Percentiles rank a stretch among this genome's conserved stretches.
phyloP scores from a whole-genome alignment of 2,113 vertebrate species.

The Serinus canaria region DNA sequence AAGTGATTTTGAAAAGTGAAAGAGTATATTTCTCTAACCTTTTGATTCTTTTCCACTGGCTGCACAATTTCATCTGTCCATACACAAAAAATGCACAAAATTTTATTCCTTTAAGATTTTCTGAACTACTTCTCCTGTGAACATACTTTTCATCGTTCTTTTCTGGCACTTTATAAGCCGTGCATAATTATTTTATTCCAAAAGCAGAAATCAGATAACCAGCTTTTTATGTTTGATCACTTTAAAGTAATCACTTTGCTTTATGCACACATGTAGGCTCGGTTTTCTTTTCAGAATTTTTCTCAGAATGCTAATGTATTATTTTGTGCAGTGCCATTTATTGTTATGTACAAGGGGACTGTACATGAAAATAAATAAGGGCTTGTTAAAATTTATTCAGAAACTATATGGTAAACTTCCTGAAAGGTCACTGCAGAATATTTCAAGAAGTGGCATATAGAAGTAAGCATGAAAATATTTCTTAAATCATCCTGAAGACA shows the following conservation, averaged over 20 bases:
- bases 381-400: background rate
- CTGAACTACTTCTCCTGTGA: background rate
- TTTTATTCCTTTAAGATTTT: background rate
- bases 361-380: background rate
- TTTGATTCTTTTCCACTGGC: background rate
- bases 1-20: constrained; percentile 5
- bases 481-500: background rate
- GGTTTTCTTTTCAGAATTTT: background rate
- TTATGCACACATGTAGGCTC: background rate
- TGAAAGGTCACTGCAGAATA: background rate
- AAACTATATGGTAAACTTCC: background rate
- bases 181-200: background rate
- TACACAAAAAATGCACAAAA: background rate
- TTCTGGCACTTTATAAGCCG: background rate
- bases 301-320: background rate
- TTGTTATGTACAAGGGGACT: background rate
- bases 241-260: background rate
- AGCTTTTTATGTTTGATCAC: background rate
- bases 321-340: background rate
- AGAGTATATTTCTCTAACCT: background rate
- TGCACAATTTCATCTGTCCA: background rate
- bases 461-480: background rate
- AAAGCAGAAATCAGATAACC: background rate
- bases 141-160: background rate
- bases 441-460: background rate